phyloP scores from a whole-genome alignment of 2,888 invertebrate genomes.

The Drosophila gaucha region DNA sequence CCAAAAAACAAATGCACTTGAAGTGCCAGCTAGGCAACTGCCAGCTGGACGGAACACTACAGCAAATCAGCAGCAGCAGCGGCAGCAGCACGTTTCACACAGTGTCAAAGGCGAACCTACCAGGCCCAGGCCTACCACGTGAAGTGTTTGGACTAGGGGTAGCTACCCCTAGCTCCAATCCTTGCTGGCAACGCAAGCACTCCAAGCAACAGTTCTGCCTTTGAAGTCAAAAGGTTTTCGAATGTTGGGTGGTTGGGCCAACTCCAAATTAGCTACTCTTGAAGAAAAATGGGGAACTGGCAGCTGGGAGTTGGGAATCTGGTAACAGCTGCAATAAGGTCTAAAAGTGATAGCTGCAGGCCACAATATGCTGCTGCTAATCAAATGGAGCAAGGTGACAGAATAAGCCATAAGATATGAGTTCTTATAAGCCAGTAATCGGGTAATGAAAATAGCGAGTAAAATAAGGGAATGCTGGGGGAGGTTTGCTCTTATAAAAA shows the following conservation, averaged over 20 bases:
- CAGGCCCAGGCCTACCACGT: constrained; percentile 60
- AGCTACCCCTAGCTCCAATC: no score
- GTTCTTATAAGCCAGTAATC: not conserved
- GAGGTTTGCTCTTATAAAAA: no score
- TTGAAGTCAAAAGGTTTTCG: constrained; percentile 72
- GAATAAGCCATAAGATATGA: not conserved
- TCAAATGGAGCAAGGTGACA: constrained; percentile 23
- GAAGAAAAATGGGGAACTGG: not conserved
- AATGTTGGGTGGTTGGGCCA: constrained; percentile 31
- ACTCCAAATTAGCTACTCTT: constrained; percentile 71
- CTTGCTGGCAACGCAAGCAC: constrained; percentile 33
- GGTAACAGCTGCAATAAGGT: constrained; percentile 27
- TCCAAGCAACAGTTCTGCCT: constrained; percentile 78
- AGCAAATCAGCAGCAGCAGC: no score
- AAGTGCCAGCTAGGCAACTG: constrained; percentile 25
- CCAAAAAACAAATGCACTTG: constrained; percentile 78
- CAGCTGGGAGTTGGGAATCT: constrained; percentile 2
- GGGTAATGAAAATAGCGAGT: not conserved
- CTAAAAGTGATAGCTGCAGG: constrained; percentile 36
- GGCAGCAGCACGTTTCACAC: constrained; percentile 57
- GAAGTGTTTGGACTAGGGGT: constrained; percentile 68
- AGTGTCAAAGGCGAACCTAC: constrained; percentile 74
- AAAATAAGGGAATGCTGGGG: no score
- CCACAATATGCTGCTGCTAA: constrained; percentile 38
- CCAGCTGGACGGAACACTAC: constrained; percentile 7